Base-by-base conservation (phyloP, 2,797 vertebrate genomes). In the Ctenopoma multispine region DNA sequence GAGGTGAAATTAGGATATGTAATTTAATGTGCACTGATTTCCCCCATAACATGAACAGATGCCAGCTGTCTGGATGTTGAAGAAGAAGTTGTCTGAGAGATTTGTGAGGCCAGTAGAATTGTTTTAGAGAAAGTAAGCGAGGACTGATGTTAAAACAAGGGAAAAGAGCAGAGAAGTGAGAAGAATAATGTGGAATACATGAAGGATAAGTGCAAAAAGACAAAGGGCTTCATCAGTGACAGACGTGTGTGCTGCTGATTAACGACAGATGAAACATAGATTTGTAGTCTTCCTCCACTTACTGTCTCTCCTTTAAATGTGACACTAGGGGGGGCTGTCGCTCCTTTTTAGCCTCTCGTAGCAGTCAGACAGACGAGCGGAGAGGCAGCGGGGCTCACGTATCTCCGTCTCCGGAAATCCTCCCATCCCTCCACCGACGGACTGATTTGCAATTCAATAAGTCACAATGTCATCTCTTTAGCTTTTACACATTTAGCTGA, bases 401-500 rank as follows among this genome's bases (percentile, higher is more conserved):
- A 63, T 72, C 77, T 77, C 53, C 61, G 55, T 84, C 88, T 81
- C 86, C 87, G 87, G 87, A 91, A 91, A 85, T 81, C 83, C 83
- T 86, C 75, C 74, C 80, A 69, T 81, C 76, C 61, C 84, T 78
- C 72, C 76, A 53, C 70, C 73, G 70, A 87, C 69, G 64, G 78
- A 72, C 87, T 86, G 76, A 92, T 93, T 92, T 92, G 86, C 89
- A 92, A 89, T 91, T 92, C 87, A 92, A 90, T 90, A 91, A 91
- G 89, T 91, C 88, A 87, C 88, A 87, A 84, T 91, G 89, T 91
- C 87, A 87, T 92, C 79, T 88, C 84, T 91, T 85, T 82, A 88
- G 88, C 84, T 87, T 86, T 84, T 84, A 88, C 86, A 87, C 87
- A 65, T 92, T 89, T 80, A 85, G 87, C 88, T 90, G 88, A 89